Conservation (phyloP, 1,140 invertebrate genomes). For the Bacillus rossius region DNA sequence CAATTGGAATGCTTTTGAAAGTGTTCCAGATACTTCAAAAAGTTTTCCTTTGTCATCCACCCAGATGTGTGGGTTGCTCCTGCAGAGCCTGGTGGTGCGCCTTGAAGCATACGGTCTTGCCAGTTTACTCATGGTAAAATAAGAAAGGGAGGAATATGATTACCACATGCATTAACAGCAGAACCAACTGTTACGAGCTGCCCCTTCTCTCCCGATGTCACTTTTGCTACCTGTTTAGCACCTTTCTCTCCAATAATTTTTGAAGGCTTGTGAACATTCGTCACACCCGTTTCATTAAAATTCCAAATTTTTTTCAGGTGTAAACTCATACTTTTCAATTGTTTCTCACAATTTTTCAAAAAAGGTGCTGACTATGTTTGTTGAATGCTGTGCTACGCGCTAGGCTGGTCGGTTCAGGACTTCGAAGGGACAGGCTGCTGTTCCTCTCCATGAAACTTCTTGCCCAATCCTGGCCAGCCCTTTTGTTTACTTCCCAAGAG, state of each 20-base stretch:
- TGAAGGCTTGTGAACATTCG: conserved; percentile 39
- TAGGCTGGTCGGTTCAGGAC: conserved; percentile 40
- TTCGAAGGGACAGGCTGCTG: conserved; percentile 32
- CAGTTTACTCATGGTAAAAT: too few relatives aligned
- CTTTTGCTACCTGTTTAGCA: conserved; percentile 34
- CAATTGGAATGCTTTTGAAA: conserved; percentile 7
- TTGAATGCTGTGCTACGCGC: conserved; percentile 42
- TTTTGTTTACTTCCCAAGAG: background rate
- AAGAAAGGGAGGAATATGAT: conserved; percentile 24
- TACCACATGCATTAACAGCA: conserved; percentile 25
- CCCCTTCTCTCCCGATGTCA: conserved; percentile 39
- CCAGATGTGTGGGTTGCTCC: conserved; percentile 13
- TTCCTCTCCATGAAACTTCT: conserved; percentile 28
- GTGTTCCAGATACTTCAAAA: conserved; percentile 12
- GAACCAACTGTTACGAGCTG: conserved; percentile 35
- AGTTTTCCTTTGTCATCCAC: conserved; percentile 16
- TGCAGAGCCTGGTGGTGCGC: conserved; percentile 6
- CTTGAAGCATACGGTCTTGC: conserved; percentile 6
- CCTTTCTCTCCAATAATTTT: conserved; percentile 37
- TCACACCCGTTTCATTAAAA: conserved; percentile 41
- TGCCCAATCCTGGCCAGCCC: background rate
- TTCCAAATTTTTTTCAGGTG: conserved; percentile 33
- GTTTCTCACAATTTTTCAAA: conserved; percentile 30
- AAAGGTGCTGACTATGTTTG: conserved; percentile 38
- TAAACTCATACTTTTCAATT: conserved; percentile 17